Conservation (phyloP, 1,140 invertebrate genomes). For the Ylistrum balloti region DNA sequence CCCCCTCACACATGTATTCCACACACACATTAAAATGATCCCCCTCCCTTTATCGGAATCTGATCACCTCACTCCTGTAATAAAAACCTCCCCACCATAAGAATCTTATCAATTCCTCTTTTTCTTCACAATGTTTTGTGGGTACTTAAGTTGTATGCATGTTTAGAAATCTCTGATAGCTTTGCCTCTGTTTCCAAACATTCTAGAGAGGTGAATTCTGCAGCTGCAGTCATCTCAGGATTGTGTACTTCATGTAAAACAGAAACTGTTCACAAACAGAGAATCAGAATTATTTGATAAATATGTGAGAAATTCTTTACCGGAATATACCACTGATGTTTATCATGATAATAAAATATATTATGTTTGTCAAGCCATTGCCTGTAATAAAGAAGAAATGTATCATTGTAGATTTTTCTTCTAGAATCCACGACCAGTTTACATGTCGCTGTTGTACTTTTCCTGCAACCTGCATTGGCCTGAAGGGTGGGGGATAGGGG, state of each 20-base stretch:
- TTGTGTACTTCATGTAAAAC: not conserved
- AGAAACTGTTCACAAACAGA: not conserved
- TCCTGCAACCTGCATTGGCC: too few relatives aligned
- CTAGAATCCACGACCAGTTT: too few relatives aligned
- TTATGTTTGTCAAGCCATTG: not conserved
- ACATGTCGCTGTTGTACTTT: too few relatives aligned
- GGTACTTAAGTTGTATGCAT: not conserved
- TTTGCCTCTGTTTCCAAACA: not conserved
- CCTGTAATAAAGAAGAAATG: not conserved
- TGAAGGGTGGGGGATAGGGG: too few relatives aligned
- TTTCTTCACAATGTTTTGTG: not conserved
- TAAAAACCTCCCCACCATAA: not conserved
- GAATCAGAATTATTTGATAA: not conserved
- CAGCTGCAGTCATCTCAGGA: not conserved
- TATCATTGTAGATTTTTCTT: not conserved
- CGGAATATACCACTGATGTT: not conserved
- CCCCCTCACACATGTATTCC: not conserved
- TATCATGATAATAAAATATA: not conserved
- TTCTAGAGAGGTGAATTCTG: not conserved
- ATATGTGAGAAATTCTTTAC: not conserved
- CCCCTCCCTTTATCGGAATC: not conserved
- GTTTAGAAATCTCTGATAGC: not conserved
- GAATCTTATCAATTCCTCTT: not conserved
- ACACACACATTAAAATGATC: conserved; percentile 2
- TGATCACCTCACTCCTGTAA: not conserved